These are phyloP conservation scores for Caranx ignobilis DNA, from an alignment of 2,113 vertebrate genomes.

Conservation along the genomic window DNA sequence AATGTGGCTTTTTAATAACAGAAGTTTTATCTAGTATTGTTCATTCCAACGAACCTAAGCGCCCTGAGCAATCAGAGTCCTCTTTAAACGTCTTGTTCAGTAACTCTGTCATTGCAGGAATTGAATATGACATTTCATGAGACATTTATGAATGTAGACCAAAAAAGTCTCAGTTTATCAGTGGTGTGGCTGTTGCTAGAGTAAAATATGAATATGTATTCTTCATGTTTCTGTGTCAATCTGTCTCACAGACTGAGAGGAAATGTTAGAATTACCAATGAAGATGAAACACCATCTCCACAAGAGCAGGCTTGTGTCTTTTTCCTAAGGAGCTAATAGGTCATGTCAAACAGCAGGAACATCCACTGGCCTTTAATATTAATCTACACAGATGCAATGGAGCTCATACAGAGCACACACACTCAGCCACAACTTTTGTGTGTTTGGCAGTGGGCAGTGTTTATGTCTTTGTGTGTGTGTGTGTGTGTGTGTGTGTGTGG, in stretches of 20 bases:
- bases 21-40: neutral
- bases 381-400: slow-evolving; percentile 42
- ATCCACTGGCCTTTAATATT: slow-evolving; percentile 47
- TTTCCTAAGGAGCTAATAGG: slow-evolving; percentile 37
- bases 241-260: neutral
- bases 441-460: slow-evolving; percentile 27
- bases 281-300: slow-evolving; percentile 23
- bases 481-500: slow-evolving; percentile 23
- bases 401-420: slow-evolving; percentile 6
- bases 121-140: slow-evolving; percentile 14
- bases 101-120: slow-evolving; percentile 1
- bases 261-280: slow-evolving; percentile 11
- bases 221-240: neutral
- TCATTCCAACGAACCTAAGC: slow-evolving; percentile 9
- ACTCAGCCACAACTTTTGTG: slow-evolving; percentile 20
- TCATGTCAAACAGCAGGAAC: slow-evolving; percentile 29
- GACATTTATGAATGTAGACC: slow-evolving; percentile 21
- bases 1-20: neutral
- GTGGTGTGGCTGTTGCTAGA: neutral
- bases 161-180: neutral
- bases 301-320: slow-evolving; percentile 38
- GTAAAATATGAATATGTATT: neutral
- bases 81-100: slow-evolving; percentile 3
- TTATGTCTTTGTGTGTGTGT: slow-evolving; percentile 23
- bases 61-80: neutral